Percentiles rank a stretch among this genome's conserved stretches.
Evolutionary conservation across 2,888 invertebrate species (phyloP).

Genomic region (Nomada flava): DNA sequence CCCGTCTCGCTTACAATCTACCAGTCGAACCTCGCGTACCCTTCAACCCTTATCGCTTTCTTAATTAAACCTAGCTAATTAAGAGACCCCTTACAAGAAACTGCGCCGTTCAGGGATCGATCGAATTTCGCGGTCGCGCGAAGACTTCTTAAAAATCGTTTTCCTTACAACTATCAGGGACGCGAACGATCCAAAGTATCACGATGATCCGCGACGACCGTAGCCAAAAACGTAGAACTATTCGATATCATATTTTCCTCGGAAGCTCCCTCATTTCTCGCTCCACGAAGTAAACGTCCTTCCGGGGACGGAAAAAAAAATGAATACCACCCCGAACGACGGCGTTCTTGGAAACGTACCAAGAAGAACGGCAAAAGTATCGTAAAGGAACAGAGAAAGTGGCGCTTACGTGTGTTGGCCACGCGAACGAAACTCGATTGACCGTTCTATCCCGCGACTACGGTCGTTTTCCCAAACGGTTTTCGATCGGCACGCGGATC

Average conservation of each 20-base stretch:
- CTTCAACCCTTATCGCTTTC: slow-evolving; percentile 27
- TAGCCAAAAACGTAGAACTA: neutral
- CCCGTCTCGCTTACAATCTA: too few relatives aligned
- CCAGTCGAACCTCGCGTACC: slow-evolving; percentile 8
- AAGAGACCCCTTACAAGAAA: slow-evolving; percentile 31
- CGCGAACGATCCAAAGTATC: neutral
- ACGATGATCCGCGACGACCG: slow-evolving; percentile 17
- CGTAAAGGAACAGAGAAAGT: neutral
- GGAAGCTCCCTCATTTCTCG: neutral
- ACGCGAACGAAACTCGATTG: slow-evolving; percentile 11
- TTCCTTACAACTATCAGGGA: slow-evolving; percentile 21
- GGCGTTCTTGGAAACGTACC: neutral
- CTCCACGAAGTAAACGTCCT: neutral
- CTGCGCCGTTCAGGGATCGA: slow-evolving; percentile 18
- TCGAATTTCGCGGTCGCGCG: slow-evolving; percentile 5
- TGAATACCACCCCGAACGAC: too few relatives aligned
- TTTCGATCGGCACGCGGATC: slow-evolving; percentile 2
- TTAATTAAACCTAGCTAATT: slow-evolving; percentile 35
- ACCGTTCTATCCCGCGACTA: slow-evolving; percentile 4
- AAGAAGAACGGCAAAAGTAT: neutral
- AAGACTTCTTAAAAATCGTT: slow-evolving; percentile 13
- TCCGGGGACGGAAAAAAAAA: neutral
- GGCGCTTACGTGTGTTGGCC: neutral
- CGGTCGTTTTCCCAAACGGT: slow-evolving; percentile 5
- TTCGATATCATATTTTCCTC: neutral